Evolutionary conservation across 2,113 vertebrate genomes (phyloP).

Genomic region (Todiramphus saurophagus): DNA sequence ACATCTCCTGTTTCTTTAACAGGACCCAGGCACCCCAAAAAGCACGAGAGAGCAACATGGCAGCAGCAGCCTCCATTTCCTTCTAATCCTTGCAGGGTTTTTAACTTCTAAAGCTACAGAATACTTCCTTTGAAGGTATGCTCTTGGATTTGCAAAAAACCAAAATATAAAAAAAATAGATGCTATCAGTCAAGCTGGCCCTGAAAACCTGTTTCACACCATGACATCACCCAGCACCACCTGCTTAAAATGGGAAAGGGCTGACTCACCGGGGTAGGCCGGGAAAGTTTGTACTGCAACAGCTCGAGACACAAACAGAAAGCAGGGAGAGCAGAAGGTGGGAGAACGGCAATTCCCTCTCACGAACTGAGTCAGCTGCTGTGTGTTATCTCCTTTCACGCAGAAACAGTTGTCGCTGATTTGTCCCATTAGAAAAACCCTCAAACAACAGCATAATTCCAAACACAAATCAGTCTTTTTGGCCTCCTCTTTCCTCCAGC

Average conservation of each 20-base stretch:
- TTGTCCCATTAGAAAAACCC: neutral
- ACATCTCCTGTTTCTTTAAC: neutral
- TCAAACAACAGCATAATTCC: neutral
- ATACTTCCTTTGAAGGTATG: constrained; percentile 14
- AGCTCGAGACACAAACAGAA: neutral
- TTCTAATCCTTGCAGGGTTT: neutral
- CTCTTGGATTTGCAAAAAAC: constrained; percentile 10
- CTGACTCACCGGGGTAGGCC: neutral
- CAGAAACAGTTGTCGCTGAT: neutral
- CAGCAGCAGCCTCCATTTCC: neutral
- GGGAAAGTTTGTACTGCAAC: neutral
- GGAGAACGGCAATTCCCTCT: neutral
- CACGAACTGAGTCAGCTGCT: neutral
- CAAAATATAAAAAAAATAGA: neutral
- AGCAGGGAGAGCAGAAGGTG: neutral
- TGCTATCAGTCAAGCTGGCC: neutral
- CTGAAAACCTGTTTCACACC: neutral
- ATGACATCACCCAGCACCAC: constrained; percentile 15
- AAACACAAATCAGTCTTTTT: neutral
- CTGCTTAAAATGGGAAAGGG: neutral
- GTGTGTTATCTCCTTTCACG: neutral
- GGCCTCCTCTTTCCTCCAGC: neutral
- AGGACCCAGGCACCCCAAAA: neutral
- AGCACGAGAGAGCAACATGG: neutral
- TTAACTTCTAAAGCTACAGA: neutral